Percentiles rank a stretch among this genome's conserved stretches.
Evolutionary conservation across 2,888 invertebrate genomes (phyloP).

Genomic region (Ferdinandea cuprea): DNA sequence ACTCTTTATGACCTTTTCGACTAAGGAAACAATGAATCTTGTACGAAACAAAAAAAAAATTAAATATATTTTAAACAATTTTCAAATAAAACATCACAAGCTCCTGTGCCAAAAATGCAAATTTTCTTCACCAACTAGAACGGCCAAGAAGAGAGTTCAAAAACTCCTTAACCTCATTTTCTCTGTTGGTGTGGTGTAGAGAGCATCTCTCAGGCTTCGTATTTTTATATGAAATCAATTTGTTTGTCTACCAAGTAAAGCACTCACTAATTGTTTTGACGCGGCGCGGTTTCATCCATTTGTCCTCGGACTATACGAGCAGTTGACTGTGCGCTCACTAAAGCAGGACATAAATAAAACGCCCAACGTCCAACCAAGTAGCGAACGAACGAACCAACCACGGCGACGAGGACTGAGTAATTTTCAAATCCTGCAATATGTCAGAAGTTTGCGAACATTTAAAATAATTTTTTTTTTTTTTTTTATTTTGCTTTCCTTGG

Average conservation of each 20-base stretch:
- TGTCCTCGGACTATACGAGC: constrained; percentile 44
- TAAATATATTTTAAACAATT: too few species aligned
- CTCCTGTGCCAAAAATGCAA: constrained; percentile 24
- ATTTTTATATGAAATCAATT: constrained; percentile 65
- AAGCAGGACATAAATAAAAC: constrained; percentile 65
- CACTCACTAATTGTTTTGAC: constrained; percentile 73
- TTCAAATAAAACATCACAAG: constrained; percentile 8
- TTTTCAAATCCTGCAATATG: constrained; percentile 74
- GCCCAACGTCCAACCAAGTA: constrained; percentile 43
- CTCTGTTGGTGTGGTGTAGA: background rate
- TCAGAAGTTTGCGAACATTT: constrained; percentile 72
- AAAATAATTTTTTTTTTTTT: constrained; percentile 40
- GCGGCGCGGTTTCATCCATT: constrained; percentile 67
- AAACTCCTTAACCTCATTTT: constrained; percentile 61
- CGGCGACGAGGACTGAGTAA: constrained; percentile 46
- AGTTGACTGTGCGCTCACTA: constrained; percentile 46
- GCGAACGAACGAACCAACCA: constrained; percentile 8
- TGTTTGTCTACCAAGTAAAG: constrained; percentile 68
- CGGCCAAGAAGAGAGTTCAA: constrained; percentile 16
- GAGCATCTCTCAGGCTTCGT: background rate
- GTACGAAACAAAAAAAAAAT: background rate
- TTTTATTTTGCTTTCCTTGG: background rate
- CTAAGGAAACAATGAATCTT: background rate
- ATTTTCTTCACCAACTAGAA: constrained; percentile 24
- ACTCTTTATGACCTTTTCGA: constrained; percentile 28